Evolutionary conservation across 1,140 invertebrate genomes (phyloP).

Genomic region (Panagrolaimus sp.): DNA sequence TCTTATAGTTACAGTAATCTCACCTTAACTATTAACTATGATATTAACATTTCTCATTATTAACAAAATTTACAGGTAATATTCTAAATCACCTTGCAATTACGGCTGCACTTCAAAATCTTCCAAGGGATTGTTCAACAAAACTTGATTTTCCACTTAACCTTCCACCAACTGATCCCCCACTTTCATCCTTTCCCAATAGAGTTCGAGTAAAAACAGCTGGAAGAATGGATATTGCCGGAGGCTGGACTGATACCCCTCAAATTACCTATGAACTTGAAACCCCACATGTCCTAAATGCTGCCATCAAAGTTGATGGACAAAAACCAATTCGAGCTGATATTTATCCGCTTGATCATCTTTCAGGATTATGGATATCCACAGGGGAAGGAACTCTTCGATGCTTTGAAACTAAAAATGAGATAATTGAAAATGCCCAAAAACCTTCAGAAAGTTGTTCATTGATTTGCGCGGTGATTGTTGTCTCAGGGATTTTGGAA

Average conservation of each 20-base stretch:
- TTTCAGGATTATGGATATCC: conserved; percentile 7
- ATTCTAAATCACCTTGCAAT: not conserved
- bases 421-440: conserved; percentile 18
- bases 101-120: not conserved
- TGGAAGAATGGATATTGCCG: conserved; percentile 37
- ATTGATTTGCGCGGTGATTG: conserved; percentile 35
- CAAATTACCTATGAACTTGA: conserved; percentile 44
- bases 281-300: conserved; percentile 35
- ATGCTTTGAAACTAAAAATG: conserved; percentile 23
- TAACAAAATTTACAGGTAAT: not conserved
- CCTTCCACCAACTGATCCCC: not conserved
- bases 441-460: conserved; percentile 24
- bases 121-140: not conserved
- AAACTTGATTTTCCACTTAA: not conserved
- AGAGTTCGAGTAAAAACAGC: conserved; percentile 21
- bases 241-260: conserved; percentile 49
- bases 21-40: too few relatives aligned
- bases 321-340: conserved; percentile 28
- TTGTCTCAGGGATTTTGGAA: conserved; percentile 23
- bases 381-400: conserved; percentile 13
- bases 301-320: conserved; percentile 39
- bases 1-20: too few relatives aligned
- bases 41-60: not conserved
- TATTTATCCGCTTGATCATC: conserved; percentile 3
- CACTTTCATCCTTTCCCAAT: not conserved